Base-by-base conservation (phyloP, 1,140 invertebrate genomes). In the Cardiocondyla obscurior region DNA sequence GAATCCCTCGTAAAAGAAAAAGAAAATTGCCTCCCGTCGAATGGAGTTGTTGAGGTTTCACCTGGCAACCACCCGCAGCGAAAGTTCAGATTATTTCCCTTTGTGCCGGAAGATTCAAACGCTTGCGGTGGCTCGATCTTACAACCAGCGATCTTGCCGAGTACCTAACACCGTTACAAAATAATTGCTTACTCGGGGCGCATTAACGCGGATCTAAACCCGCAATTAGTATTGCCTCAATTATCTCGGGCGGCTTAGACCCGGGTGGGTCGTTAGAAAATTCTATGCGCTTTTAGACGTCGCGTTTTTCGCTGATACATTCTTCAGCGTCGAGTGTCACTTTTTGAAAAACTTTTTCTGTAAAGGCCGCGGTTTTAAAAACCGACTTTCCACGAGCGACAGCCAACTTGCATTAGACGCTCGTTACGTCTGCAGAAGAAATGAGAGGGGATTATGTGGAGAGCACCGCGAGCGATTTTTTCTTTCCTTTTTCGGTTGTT, bases 381-480 rank as follows among this genome's bases (percentile, higher is more conserved):
- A 19, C 3, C 22, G 19, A 65, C 73, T 36, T 76, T 76, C 65
- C 53, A 74, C 44, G 30, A 39, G 14, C 28, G 58, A 64, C 42
- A 49, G 22, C 14, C 28, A 57, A 65, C 57, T 76, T 64, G 19
- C 58, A 30, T 76, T 76, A 65, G 25, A 64, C 2, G 30, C 58
- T 76, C 58, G 58, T 64, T 65, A 64, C 42, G 73, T 39, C 7
- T n/a, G 58, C 30, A 12, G 19, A 76, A 64, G 42, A 65, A 49
- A 76, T 19, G 30, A 51, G 58, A 49, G 10, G 8, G 58, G 6
- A 49, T 51, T 55, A 42, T 28, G 33, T 51, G 30, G n/a, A 39
- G 12, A 46, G 36, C 14, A 76, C 8, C 30, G 58, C 14, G 58
- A 82, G 19, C 44, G 44, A 65, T 79, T 81, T 53, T 76, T 42